Conservation (phyloP, 2,797 vertebrate genomes). For the Semaprochilodus insignis region DNA sequence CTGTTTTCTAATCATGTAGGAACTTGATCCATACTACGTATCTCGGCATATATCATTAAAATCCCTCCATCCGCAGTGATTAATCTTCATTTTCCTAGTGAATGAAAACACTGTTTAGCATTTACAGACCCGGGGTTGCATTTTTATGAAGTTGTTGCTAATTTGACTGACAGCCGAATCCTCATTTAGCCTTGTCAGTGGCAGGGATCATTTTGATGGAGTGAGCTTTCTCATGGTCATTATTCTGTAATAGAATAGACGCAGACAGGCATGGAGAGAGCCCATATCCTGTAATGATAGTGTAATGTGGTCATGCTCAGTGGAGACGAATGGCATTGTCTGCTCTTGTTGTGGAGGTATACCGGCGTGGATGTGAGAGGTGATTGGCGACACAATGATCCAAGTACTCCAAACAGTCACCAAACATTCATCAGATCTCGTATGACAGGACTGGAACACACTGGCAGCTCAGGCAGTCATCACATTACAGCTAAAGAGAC, state of each 20-base stretch:
- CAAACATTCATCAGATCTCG: slow-evolving; percentile 52
- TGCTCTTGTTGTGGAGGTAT: slow-evolving; percentile 36
- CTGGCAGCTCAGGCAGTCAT: slow-evolving; percentile 23
- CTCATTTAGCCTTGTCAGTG: slow-evolving; percentile 48
- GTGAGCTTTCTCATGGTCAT: slow-evolving; percentile 42
- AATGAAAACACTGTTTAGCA: slow-evolving; percentile 25
- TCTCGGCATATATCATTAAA: slow-evolving; percentile 9
- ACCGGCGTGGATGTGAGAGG: slow-evolving; percentile 41
- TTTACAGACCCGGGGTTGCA: not conserved
- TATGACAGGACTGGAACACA: slow-evolving; percentile 23
- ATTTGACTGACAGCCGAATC: slow-evolving; percentile 43
- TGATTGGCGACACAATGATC: slow-evolving; percentile 59
- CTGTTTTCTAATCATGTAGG: slow-evolving; percentile 15
- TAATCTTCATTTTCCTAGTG: slow-evolving; percentile 8
- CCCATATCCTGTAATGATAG: slow-evolving; percentile 50
- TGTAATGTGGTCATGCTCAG: slow-evolving; percentile 39
- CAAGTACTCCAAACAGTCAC: slow-evolving; percentile 50
- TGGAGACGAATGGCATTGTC: slow-evolving; percentile 55
- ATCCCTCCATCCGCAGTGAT: not conserved
- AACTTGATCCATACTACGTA: slow-evolving; percentile 12
- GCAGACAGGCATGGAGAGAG: slow-evolving; percentile 37
- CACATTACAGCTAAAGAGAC: slow-evolving; percentile 36
- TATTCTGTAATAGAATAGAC: slow-evolving; percentile 41
- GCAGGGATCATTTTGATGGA: slow-evolving; percentile 45
- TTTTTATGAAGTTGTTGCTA: slow-evolving; percentile 22